A percentile compares a stretch with the other conserved stretches of the same genome.
Evolutionary conservation across 2,888 invertebrate species (phyloP).

Genomic region (Trichacis sp.): DNA sequence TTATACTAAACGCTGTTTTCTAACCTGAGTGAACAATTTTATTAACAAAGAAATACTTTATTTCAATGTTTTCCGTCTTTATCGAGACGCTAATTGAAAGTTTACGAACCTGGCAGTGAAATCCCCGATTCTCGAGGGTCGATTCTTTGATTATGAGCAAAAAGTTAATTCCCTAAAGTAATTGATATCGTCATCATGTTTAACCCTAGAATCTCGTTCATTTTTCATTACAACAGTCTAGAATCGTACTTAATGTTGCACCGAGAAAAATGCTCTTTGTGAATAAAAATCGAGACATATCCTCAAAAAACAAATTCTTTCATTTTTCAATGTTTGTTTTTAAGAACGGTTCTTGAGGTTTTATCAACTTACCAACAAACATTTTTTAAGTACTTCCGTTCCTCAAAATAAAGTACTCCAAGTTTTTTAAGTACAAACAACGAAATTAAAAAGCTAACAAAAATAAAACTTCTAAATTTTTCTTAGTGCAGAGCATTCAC

Average conservation of each 20-base stretch:
- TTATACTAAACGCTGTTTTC: too few relatives aligned
- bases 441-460: neutral
- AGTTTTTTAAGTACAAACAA: too few relatives aligned
- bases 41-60: too few relatives aligned
- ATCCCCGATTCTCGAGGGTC: neutral
- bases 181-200: slow-evolving; percentile 34
- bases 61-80: slow-evolving; percentile 2
- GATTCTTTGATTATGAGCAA: slow-evolving; percentile 17
- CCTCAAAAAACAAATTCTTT: too few relatives aligned
- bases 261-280: slow-evolving; percentile 14
- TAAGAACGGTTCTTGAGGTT: too few relatives aligned
- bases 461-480: slow-evolving; percentile 7
- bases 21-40: too few relatives aligned
- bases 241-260: slow-evolving; percentile 30
- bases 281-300: too few relatives aligned
- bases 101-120: neutral
- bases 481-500: slow-evolving; percentile 26
- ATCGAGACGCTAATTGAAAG: slow-evolving; percentile 7
- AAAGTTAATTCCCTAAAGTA: slow-evolving; percentile 26
- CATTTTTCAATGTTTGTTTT: too few relatives aligned
- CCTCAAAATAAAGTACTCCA: too few relatives aligned
- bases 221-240: slow-evolving; percentile 30
- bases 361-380: too few relatives aligned
- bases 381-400: too few relatives aligned
- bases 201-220: slow-evolving; percentile 25